phyloP scores from a whole-genome alignment of 1,140 invertebrate species.

The Pseudomyrmex concolor region DNA sequence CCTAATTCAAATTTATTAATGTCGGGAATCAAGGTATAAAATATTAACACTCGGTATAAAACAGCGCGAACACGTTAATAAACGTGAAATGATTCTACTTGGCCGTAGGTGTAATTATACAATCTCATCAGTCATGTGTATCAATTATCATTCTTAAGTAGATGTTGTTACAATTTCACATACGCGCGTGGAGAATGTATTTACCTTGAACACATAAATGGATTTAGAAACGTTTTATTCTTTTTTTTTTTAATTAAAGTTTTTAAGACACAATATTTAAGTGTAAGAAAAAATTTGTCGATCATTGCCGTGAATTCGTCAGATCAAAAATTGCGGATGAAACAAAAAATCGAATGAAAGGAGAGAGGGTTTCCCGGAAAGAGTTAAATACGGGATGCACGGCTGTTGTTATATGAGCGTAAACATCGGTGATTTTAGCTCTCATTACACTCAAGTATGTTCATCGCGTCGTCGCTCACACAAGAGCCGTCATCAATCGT shows the following conservation, averaged over 20 bases:
- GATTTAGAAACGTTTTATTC: too few species aligned
- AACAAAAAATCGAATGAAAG: neutral
- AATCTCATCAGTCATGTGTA: neutral
- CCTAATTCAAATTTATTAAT: neutral
- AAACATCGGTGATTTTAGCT: slow-evolving; percentile 30
- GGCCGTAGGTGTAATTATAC: neutral
- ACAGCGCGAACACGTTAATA: neutral
- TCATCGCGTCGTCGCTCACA: neutral
- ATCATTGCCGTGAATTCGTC: too few species aligned
- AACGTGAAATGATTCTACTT: neutral
- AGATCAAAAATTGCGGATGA: neutral
- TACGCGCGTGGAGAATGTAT: too few species aligned
- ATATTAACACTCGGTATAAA: too few species aligned
- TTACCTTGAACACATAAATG: too few species aligned
- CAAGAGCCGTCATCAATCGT: neutral
- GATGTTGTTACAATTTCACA: too few species aligned
- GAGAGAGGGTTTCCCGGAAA: slow-evolving; percentile 34
- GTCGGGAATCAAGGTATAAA: neutral
- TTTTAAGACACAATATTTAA: neutral
- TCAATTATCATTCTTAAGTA: neutral
- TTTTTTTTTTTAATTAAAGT: too few species aligned
- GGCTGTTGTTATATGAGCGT: slow-evolving; percentile 19
- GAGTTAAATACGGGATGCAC: slow-evolving; percentile 44
- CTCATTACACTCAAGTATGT: slow-evolving; percentile 30
- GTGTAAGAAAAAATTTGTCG: slow-evolving; percentile 1